Percentiles rank a stretch among this genome's conserved stretches.
Conservation (phyloP, 2,113 vertebrate species). For the Pomatostomus ruficeps region DNA sequence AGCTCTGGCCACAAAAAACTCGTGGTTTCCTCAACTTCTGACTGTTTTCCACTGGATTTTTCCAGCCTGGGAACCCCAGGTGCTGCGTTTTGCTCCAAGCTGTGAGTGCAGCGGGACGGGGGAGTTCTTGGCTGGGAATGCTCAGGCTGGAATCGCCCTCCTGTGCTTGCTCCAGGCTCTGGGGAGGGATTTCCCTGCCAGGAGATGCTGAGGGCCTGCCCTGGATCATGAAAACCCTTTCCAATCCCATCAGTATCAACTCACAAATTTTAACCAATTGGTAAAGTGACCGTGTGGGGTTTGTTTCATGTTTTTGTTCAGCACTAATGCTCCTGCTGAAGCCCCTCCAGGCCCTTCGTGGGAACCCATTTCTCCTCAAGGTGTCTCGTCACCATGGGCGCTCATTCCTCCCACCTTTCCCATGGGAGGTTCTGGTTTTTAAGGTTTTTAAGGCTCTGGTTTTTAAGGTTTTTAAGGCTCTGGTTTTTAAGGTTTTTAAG, state of each 20-base stretch:
- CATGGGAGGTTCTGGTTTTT: not conserved
- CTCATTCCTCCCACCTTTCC: not conserved
- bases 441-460: too few species aligned
- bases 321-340: not conserved
- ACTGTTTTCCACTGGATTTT: not conserved
- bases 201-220: not conserved
- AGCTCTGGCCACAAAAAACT: not conserved
- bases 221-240: not conserved
- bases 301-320: not conserved
- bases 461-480: not conserved
- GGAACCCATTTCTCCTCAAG: not conserved
- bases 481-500: not conserved
- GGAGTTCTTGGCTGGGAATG: fast-evolving
- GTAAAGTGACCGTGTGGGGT: not conserved
- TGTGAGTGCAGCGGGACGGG: not conserved
- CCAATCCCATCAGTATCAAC: not conserved
- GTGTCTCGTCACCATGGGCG: not conserved
- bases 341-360: not conserved
- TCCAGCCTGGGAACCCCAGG: not conserved
- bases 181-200: not conserved
- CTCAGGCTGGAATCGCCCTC: not conserved
- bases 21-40: not conserved
- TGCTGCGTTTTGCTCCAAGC: not conserved
- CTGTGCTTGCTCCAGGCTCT: not conserved
- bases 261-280: not conserved